These are phyloP conservation scores for Chydorus sphaericus DNA, from an alignment of 2,888 invertebrate genomes.

Conservation along the genomic window DNA sequence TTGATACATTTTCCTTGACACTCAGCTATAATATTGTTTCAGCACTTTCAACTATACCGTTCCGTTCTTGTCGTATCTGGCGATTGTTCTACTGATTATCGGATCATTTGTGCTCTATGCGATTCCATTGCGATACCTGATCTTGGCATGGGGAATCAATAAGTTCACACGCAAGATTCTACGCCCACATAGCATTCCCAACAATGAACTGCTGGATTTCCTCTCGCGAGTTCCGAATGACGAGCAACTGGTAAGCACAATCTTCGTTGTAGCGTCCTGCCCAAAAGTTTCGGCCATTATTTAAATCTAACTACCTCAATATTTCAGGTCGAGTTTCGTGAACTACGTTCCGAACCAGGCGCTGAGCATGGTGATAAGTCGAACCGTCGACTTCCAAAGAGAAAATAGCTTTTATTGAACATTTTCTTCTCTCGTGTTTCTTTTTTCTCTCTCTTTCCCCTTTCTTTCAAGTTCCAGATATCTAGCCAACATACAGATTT, in stretches of 20 bases:
- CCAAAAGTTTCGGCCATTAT: neutral
- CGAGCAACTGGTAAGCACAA: slow-evolving; percentile 55
- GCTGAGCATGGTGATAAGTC: slow-evolving; percentile 15
- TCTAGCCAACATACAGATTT: neutral
- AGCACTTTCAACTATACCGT: slow-evolving; percentile 94
- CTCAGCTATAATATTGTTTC: no score
- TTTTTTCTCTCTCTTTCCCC: neutral
- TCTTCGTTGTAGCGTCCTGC: neutral
- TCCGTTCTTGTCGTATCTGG: slow-evolving; percentile 87
- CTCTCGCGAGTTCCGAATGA: slow-evolving; percentile 89
- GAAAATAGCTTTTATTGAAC: neutral
- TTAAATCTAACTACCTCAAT: no score
- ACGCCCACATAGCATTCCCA: slow-evolving; percentile 85
- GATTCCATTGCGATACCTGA: slow-evolving; percentile 72
- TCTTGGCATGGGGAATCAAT: slow-evolving; percentile 88
- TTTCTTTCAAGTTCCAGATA: neutral
- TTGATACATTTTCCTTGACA: no score
- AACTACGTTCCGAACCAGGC: slow-evolving; percentile 15
- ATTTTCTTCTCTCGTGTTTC: neutral
- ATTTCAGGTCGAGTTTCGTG: slow-evolving; percentile 18
- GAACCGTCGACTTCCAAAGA: slow-evolving; percentile 1
- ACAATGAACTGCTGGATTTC: slow-evolving; percentile 91
- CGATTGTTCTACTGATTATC: slow-evolving; percentile 57
- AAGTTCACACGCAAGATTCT: slow-evolving; percentile 89
- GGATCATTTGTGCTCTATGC: slow-evolving; percentile 68